phyloP scores from a whole-genome alignment of 2,797 vertebrate species.

The Nannoperca obscura region DNA sequence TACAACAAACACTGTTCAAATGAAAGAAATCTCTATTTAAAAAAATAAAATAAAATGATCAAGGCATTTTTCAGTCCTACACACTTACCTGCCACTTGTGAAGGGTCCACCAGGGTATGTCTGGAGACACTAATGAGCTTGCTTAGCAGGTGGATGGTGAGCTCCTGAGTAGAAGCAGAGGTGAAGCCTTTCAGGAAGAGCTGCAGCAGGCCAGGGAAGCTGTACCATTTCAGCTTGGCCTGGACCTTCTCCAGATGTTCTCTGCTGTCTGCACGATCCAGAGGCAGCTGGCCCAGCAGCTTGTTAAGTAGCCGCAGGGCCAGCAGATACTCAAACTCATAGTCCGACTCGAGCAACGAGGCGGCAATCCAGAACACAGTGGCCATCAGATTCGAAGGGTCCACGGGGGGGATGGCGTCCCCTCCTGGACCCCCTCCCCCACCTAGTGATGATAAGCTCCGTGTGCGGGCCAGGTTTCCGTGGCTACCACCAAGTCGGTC shows the following conservation, averaged over 20 bases:
- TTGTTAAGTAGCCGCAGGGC: conserved; percentile 96
- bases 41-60: background rate
- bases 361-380: conserved; percentile 98
- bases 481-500: conserved; percentile 92
- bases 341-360: conserved; percentile 97
- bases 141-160: conserved; percentile 97
- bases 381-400: conserved; percentile 96
- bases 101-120: conserved; percentile 93
- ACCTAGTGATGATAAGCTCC: conserved; percentile 95
- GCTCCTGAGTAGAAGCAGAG: conserved; percentile 96
- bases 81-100: conserved; percentile 91
- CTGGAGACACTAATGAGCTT: conserved; percentile 96
- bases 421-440: conserved; percentile 78
- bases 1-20: background rate
- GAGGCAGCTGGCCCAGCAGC: conserved; percentile 94
- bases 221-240: conserved; percentile 96
- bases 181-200: conserved; percentile 99
- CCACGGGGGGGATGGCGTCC: conserved; percentile 88
- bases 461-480: conserved; percentile 93
- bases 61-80: background rate
- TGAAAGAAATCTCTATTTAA: background rate
- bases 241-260: conserved; percentile 95
- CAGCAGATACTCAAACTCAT: conserved; percentile 98
- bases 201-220: conserved; percentile 96
- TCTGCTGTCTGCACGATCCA: conserved; percentile 94